Evolutionary conservation across 2,797 vertebrate genomes (phyloP).

Genomic region (Ceryle rudis): DNA sequence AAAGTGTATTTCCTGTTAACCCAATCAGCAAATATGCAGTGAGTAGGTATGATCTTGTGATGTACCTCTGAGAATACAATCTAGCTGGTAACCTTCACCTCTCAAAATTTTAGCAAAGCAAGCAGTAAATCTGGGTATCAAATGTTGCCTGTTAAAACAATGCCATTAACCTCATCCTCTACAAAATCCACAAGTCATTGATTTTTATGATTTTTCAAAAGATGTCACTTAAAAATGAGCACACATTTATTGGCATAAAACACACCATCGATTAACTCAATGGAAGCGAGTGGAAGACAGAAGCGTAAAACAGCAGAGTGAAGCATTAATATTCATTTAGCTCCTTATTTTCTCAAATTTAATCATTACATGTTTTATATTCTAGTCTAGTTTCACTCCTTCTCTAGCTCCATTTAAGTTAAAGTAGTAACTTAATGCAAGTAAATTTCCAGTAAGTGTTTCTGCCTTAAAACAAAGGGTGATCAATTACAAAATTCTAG

Average conservation of each 20-base stretch:
- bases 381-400: conserved; percentile 1
- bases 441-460: conserved; percentile 21
- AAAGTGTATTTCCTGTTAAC: not conserved
- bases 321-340: conserved; percentile 4
- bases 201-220: not conserved
- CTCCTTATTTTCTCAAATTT: conserved; percentile 35
- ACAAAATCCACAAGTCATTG: not conserved
- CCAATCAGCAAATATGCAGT: not conserved
- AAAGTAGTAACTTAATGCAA: conserved; percentile 27
- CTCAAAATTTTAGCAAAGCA: not conserved
- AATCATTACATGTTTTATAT: conserved; percentile 33
- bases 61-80: not conserved
- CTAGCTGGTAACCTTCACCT: not conserved
- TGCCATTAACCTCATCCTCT: not conserved
- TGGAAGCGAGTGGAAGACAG: not conserved
- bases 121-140: not conserved
- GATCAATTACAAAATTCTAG: conserved; percentile 38
- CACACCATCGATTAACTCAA: not conserved
- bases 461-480: conserved; percentile 37
- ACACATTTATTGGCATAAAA: not conserved
- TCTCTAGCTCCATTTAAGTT: conserved; percentile 50
- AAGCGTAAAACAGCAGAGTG: not conserved
- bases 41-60: not conserved
- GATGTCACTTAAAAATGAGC: not conserved
- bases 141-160: not conserved